Conservation (phyloP, 2,888 invertebrate species). For the Cataglyphis albicans region DNA sequence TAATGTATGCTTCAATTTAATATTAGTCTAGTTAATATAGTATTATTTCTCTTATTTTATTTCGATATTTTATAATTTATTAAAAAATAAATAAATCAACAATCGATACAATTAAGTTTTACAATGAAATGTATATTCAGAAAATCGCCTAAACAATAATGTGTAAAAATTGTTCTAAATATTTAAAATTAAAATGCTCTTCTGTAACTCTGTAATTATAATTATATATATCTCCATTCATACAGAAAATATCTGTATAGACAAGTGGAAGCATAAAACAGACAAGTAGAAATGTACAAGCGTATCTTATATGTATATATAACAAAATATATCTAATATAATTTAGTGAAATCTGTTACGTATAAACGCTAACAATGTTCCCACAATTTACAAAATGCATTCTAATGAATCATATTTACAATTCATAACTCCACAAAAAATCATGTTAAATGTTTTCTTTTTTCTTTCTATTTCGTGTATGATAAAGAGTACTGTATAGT, state of each 20-base stretch:
- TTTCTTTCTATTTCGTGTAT: not conserved
- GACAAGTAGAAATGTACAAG: slow-evolving; percentile 39
- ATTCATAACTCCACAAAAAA: slow-evolving; percentile 40
- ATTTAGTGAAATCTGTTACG: slow-evolving; percentile 47
- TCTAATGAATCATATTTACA: slow-evolving; percentile 61
- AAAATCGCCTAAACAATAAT: not conserved
- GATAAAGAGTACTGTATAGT: slow-evolving; percentile 18
- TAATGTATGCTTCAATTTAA: slow-evolving; percentile 4
- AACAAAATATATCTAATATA: slow-evolving; percentile 52
- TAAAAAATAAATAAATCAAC: not conserved
- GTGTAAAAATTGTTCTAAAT: not conserved
- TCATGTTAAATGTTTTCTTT: slow-evolving; percentile 27
- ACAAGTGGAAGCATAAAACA: slow-evolving; percentile 63
- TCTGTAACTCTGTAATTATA: not conserved
- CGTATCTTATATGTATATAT: slow-evolving; percentile 30
- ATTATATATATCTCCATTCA: not conserved
- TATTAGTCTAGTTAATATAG: slow-evolving; percentile 10
- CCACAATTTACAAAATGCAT: slow-evolving; percentile 42
- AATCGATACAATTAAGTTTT: not conserved
- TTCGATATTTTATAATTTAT: slow-evolving; percentile 10
- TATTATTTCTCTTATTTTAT: slow-evolving; percentile 12
- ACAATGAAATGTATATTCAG: not conserved
- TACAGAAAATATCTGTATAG: not conserved
- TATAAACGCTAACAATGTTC: slow-evolving; percentile 49
- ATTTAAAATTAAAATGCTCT: slow-evolving; percentile 37